Evolutionary conservation across 2,113 vertebrate species (phyloP).

Genomic region (Lophotis ruficrista): DNA sequence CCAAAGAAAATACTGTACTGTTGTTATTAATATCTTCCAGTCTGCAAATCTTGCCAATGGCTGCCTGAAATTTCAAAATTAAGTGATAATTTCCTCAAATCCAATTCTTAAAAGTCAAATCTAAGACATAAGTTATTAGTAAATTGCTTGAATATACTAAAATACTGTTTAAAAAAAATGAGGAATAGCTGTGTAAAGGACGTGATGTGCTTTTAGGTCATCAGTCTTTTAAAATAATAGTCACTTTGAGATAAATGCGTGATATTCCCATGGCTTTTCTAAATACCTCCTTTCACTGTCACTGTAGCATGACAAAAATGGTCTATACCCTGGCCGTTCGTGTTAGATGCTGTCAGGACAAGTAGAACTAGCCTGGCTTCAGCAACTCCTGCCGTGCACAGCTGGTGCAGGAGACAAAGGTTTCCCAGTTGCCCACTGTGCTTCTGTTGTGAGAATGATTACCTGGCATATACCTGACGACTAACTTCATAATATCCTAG

Average conservation of each 20-base stretch:
- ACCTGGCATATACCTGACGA: background rate
- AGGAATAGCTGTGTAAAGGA: background rate
- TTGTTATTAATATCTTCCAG: constrained; percentile 47
- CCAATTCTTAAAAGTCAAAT: background rate
- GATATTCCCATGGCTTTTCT: background rate
- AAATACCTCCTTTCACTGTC: background rate
- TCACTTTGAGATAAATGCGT: background rate
- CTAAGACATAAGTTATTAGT: background rate
- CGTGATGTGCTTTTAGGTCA: background rate
- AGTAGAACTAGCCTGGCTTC: background rate
- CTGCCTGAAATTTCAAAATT: constrained; percentile 40
- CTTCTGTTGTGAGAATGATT: background rate
- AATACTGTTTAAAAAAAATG: background rate
- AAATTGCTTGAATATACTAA: background rate
- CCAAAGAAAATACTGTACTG: constrained; percentile 58
- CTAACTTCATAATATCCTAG: background rate
- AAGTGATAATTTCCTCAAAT: constrained; percentile 56
- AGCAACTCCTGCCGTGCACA: background rate
- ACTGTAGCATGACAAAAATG: background rate
- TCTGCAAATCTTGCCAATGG: constrained; percentile 34
- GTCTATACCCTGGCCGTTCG: accelerated
- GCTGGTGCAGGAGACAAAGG: background rate
- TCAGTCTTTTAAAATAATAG: background rate
- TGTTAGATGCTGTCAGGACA: background rate
- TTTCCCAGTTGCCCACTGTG: background rate